Base-by-base conservation (phyloP, 2,888 invertebrate genomes). In the Petrophora chlorosata region DNA sequence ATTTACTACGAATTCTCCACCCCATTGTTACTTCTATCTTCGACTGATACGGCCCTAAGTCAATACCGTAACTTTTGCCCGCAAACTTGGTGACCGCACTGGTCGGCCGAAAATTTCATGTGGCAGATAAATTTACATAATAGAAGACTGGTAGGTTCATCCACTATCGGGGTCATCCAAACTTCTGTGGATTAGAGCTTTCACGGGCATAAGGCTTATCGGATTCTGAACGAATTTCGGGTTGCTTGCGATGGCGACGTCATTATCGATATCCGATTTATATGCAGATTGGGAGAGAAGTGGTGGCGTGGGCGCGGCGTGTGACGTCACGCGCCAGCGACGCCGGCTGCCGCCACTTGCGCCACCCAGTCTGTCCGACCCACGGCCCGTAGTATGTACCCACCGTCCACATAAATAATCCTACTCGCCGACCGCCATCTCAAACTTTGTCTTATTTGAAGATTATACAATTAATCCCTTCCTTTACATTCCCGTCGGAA, bases 251-350 rank as follows among this genome's bases (percentile, higher is more conserved):
- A 84, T 82, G 76, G 82, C 80, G 81, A 83, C 82, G 82, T 86
- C 85, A 89, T 89, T 88, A 89, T 86, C 84, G 85, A 82, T 85
- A 88, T 85, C 84, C 90, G 87, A 91, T 91, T 89, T 90, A 90
- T 89, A 90, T 91, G 90, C 87, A 91, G 88, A 91, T 90, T 85
- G 76, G 65, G 64, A 79, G 76, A 78, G 79, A 79, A 85, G 80
- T 76, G 75, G 65, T 59, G 62, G 65, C 61, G 65, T 63, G 72
- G 71, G 66, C 50, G 70, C 60, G 69, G 59, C 61, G 54, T 56
- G 61, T 74, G 77, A 73, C 75, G 79, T 78, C 79, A 79, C 74
- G 72, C 68, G 51, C 58, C 54, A 52, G 41, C 36, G 36, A 32
- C 30, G 19, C 45, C 33, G 29, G 34, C 30, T 41, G 64, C 65